A percentile compares a stretch with the other conserved stretches of the same genome.
phyloP scores from a whole-genome alignment of 2,797 vertebrate species.

The Lophius americanus region DNA sequence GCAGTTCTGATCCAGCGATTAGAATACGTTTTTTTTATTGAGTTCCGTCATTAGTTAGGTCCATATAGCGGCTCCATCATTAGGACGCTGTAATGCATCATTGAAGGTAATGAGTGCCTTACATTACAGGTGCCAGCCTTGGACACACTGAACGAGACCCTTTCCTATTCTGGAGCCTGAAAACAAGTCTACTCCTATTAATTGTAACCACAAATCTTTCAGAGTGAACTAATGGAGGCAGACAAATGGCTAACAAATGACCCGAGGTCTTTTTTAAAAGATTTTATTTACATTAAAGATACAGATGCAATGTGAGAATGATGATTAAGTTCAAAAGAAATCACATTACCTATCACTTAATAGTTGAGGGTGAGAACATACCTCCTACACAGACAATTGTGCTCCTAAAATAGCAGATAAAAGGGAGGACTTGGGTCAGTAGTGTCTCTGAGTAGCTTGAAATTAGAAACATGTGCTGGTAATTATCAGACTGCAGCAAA shows the following conservation, averaged over 20 bases:
- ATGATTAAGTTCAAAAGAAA: constrained; percentile 6
- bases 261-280: constrained; percentile 1
- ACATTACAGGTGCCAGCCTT: constrained; percentile 74
- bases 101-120: constrained; percentile 75
- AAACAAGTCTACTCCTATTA: constrained; percentile 18
- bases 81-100: constrained; percentile 78
- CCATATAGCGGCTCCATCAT: constrained; percentile 76
- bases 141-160: constrained; percentile 40
- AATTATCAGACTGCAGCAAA: constrained; percentile 86
- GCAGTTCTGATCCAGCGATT: constrained; percentile 76
- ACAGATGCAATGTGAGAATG: not conserved
- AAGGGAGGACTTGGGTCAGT: constrained; percentile 84
- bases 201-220: not conserved
- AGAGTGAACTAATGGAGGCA: not conserved
- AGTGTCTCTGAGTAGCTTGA: constrained; percentile 81
- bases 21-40: constrained; percentile 81
- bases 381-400: constrained; percentile 5
- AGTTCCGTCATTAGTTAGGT: constrained; percentile 77
- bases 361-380: constrained; percentile 6
- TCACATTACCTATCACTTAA: not conserved
- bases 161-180: constrained; percentile 18
- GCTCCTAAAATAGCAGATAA: constrained; percentile 62
- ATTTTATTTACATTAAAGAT: constrained; percentile 12
- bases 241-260: not conserved
- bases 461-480: constrained; percentile 87